phyloP scores from a whole-genome alignment of 2,888 invertebrate genomes.

The Macaria notata region DNA sequence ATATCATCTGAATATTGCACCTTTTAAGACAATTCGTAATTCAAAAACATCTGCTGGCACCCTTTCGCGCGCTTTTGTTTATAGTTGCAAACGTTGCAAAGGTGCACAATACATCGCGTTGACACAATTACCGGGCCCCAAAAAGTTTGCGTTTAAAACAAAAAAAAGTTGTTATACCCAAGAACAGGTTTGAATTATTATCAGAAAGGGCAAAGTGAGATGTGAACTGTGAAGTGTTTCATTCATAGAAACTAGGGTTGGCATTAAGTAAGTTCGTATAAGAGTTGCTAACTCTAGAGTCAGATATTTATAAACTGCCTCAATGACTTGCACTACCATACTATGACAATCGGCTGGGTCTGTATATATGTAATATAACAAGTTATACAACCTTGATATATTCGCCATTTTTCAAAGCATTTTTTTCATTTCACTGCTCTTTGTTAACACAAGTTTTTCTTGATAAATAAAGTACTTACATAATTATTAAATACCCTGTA shows the following conservation, averaged over 20 bases:
- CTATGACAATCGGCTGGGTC: no score
- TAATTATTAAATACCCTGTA: no score
- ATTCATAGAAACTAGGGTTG: slow-evolving; percentile 56
- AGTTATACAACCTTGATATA: no score
- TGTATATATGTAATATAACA: no score
- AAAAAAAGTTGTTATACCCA: slow-evolving; percentile 70
- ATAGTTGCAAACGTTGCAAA: slow-evolving; percentile 56
- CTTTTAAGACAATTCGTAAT: slow-evolving; percentile 71
- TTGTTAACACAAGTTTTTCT: no score
- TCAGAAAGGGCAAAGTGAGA: slow-evolving; percentile 76
- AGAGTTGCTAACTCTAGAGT: no score
- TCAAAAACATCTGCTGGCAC: slow-evolving; percentile 63
- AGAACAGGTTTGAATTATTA: slow-evolving; percentile 79
- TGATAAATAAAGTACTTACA: no score
- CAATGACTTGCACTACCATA: no score
- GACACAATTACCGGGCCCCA: slow-evolving; percentile 73
- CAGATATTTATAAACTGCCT: no score
- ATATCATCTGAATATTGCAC: slow-evolving; percentile 66
- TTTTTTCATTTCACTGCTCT: no score
- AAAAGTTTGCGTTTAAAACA: slow-evolving; percentile 66
- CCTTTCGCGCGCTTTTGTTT: slow-evolving; percentile 59
- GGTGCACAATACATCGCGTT: slow-evolving; percentile 65
- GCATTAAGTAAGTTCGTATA: background rate
- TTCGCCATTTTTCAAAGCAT: no score
- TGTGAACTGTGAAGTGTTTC: slow-evolving; percentile 67